These are phyloP conservation scores for Lutraria rhynchaena DNA, from an alignment of 1,140 invertebrate genomes.

Conservation along the genomic window DNA sequence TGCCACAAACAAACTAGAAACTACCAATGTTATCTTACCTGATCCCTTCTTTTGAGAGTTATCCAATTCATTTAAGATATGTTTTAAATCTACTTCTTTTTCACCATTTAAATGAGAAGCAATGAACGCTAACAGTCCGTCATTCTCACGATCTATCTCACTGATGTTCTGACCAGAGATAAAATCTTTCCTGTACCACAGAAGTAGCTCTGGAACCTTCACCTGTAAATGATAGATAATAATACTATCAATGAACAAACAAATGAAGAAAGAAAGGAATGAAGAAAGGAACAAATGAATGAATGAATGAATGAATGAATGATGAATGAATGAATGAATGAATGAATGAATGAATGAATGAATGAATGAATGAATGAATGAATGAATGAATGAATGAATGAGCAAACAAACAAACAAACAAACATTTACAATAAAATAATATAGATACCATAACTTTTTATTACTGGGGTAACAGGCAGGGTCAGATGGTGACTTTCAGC, in stretches of 20 bases:
- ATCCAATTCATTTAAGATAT: constrained; percentile 55
- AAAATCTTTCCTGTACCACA: constrained; percentile 73
- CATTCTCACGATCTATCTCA: constrained; percentile 57
- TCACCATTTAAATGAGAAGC: constrained; percentile 60
- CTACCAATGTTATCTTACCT: too few relatives aligned
- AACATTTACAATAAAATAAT: background rate
- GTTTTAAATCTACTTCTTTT: constrained; percentile 61
- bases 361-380: too few relatives aligned
- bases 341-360: too few relatives aligned
- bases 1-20: too few relatives aligned
- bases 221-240: constrained; percentile 63
- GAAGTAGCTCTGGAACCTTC: constrained; percentile 70
- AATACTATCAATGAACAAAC: too few relatives aligned
- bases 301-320: too few relatives aligned
- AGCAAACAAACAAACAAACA: background rate
- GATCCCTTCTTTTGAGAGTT: constrained; percentile 5
- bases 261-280: too few relatives aligned
- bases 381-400: too few relatives aligned
- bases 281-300: too few relatives aligned
- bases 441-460: background rate
- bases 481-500: too few relatives aligned
- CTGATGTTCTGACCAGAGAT: constrained; percentile 50
- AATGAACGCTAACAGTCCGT: constrained; percentile 72
- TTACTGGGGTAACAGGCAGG: too few relatives aligned
- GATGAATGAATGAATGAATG: too few relatives aligned